A percentile compares a stretch with the other conserved stretches of the same genome.
These are phyloP conservation scores for Nematostella vectensis DNA, from an alignment of 92 coral and sea anemone species.

Conservation along the genomic window DNA sequence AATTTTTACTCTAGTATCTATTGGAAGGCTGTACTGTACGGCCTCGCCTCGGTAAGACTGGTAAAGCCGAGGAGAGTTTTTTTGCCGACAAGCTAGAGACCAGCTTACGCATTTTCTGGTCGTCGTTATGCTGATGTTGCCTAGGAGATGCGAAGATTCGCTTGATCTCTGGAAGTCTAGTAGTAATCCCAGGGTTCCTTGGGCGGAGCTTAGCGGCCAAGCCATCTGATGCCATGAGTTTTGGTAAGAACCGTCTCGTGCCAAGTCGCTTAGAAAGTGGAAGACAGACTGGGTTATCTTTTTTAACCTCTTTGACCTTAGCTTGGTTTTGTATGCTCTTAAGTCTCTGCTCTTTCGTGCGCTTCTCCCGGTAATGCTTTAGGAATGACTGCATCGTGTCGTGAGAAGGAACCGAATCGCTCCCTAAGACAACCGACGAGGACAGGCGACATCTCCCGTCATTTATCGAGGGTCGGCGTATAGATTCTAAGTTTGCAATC, in stretches of 20 bases:
- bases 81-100: too few relatives aligned
- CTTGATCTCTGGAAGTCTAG: too few relatives aligned
- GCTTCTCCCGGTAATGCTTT: conserved; percentile 33
- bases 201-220: background rate
- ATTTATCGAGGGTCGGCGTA: background rate
- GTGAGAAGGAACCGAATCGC: conserved; percentile 12
- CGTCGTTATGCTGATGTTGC: too few relatives aligned
- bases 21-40: too few relatives aligned
- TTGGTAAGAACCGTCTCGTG: background rate
- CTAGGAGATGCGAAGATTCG: too few relatives aligned
- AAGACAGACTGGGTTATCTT: background rate
- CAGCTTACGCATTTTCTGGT: too few relatives aligned
- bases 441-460: background rate
- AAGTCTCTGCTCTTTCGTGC: conserved; percentile 30
- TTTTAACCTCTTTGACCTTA: conserved; percentile 8
- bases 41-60: too few relatives aligned
- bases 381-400: conserved; percentile 40
- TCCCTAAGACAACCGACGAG: conserved; percentile 1
- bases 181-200: conserved; percentile 2
- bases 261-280: background rate
- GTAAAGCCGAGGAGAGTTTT: too few relatives aligned
- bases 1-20: too few relatives aligned
- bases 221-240: background rate
- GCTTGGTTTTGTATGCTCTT: conserved; percentile 43
- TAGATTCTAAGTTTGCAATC: background rate